Evolutionary conservation across 2,797 vertebrate species (phyloP).

Genomic region (Pagetopsis macropterus): DNA sequence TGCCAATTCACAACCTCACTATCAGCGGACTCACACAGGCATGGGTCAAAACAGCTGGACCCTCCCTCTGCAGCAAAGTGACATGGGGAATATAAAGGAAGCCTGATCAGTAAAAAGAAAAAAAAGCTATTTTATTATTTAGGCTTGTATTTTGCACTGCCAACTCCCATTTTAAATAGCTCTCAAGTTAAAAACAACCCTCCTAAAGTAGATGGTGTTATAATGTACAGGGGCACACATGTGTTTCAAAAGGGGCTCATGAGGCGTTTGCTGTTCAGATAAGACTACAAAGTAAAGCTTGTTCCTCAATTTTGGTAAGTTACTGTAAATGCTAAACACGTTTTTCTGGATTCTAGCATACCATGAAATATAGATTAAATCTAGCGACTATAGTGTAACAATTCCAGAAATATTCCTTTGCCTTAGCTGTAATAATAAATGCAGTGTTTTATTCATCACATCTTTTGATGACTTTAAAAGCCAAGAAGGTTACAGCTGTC

Average conservation of each 20-base stretch:
- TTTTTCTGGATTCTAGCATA: background rate
- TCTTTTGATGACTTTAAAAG: slow-evolving; percentile 16
- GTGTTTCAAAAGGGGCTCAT: background rate
- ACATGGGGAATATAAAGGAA: background rate
- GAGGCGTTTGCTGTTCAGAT: background rate
- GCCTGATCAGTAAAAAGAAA: background rate
- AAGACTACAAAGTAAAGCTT: background rate
- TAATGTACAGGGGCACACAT: background rate
- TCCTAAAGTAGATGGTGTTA: background rate
- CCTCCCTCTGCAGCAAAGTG: background rate
- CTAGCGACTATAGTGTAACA: background rate
- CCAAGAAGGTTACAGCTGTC: background rate
- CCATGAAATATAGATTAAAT: slow-evolving; percentile 25
- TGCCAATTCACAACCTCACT: slow-evolving; percentile 10
- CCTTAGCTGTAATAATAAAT: background rate
- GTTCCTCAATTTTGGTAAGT: background rate
- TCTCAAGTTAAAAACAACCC: background rate
- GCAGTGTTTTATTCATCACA: slow-evolving; percentile 8
- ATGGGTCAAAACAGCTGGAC: background rate
- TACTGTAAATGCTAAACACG: background rate
- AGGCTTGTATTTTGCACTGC: background rate
- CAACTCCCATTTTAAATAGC: too few relatives aligned
- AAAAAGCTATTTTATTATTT: background rate
- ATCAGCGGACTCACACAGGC: slow-evolving; percentile 6
- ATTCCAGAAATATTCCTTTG: slow-evolving; percentile 29